Evolutionary conservation across 1,140 invertebrate genomes (phyloP).

Genomic region (Drosophila oshimai): DNA sequence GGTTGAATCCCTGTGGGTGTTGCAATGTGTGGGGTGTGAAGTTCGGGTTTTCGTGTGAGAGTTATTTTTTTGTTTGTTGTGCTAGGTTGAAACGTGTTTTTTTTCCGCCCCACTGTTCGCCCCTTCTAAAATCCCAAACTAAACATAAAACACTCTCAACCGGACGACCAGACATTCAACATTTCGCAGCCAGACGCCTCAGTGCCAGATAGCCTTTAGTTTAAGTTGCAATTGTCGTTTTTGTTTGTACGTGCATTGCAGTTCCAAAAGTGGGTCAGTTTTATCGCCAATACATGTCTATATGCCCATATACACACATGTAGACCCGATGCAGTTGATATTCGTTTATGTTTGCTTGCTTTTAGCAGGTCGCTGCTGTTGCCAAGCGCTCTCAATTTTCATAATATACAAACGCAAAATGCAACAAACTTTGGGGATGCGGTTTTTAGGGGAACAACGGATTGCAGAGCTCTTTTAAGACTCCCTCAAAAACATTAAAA

Average conservation of each 20-base stretch:
- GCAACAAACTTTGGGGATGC: slow-evolving; percentile 15
- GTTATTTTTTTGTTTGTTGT: slow-evolving; percentile 1
- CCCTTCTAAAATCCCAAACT: not conserved
- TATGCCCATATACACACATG: not conserved
- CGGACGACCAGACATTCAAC: slow-evolving; percentile 33
- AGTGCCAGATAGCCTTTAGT: slow-evolving; percentile 37
- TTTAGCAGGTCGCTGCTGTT: slow-evolving; percentile 30
- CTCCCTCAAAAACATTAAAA: no score
- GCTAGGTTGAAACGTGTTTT: slow-evolving; percentile 39
- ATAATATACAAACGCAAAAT: slow-evolving; percentile 19
- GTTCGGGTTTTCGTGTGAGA: slow-evolving; percentile 10
- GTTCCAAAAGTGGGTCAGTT: slow-evolving; percentile 70
- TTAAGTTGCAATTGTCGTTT: slow-evolving; percentile 50
- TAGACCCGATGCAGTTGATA: slow-evolving; percentile 38
- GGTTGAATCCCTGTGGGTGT: slow-evolving; percentile 35
- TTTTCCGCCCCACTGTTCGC: no score
- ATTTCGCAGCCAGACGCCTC: slow-evolving; percentile 23
- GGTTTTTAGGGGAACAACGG: not conserved
- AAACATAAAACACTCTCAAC: slow-evolving; percentile 2
- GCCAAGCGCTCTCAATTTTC: slow-evolving; percentile 62
- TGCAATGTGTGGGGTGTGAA: slow-evolving; percentile 20
- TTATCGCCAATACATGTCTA: slow-evolving; percentile 56
- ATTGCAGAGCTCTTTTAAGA: no score
- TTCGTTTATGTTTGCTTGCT: slow-evolving; percentile 6
- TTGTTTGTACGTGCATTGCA: slow-evolving; percentile 39